Percentiles rank a stretch among this genome's conserved stretches.
These are phyloP conservation scores for Petaurus breviceps DNA, from an alignment of 2,113 vertebrate genomes.

Conservation along the genomic window DNA sequence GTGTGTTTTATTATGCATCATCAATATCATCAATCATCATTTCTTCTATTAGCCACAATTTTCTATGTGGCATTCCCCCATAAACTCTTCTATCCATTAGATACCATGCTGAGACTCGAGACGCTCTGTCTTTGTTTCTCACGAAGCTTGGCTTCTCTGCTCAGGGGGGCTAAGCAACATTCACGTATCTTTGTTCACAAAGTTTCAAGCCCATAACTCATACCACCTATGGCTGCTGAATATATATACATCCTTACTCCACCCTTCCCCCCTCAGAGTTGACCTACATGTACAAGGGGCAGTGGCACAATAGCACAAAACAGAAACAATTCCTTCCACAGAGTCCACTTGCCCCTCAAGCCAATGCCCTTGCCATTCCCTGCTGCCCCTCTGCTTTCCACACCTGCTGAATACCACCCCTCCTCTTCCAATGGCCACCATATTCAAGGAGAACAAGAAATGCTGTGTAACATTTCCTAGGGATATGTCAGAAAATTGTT, in stretches of 20 bases:
- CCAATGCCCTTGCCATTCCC: background rate
- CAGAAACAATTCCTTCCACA: background rate
- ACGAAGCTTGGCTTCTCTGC: background rate
- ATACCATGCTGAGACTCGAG: background rate
- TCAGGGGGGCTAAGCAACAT: background rate
- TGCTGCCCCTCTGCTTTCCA: background rate
- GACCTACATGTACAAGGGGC: background rate
- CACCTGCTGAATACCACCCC: background rate
- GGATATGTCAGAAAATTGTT: too few relatives aligned
- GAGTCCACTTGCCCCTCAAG: background rate
- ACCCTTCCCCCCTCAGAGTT: too few relatives aligned
- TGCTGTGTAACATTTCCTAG: background rate
- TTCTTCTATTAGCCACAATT: too few relatives aligned
- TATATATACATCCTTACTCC: background rate
- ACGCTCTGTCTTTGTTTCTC: too few relatives aligned
- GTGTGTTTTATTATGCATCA: too few relatives aligned
- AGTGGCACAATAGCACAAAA: background rate
- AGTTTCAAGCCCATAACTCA: background rate
- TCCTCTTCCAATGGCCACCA: background rate
- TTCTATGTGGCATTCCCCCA: background rate
- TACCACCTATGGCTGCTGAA: rapidly evolving
- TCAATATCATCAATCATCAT: too few relatives aligned
- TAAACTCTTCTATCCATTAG: background rate
- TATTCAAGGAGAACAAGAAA: background rate
- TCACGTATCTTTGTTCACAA: background rate